Evolutionary conservation across 2,888 invertebrate species (phyloP).

Genomic region (Pocota personata): DNA sequence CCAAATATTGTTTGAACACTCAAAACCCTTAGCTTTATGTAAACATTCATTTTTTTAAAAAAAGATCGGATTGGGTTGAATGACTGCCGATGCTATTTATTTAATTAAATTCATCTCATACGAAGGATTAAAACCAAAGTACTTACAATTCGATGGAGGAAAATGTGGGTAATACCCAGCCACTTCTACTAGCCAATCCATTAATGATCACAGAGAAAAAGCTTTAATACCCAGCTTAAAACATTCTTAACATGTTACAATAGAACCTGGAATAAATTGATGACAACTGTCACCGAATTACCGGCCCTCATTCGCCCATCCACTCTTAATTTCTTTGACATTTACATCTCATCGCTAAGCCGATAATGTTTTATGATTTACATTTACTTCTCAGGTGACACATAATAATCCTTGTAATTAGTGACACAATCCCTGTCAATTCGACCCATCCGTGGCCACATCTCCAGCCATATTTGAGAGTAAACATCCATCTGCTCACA

Average conservation of each 20-base stretch:
- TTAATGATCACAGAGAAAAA: too few species aligned
- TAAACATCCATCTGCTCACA: not conserved
- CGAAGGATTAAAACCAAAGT: too few species aligned
- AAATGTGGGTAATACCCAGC: too few species aligned
- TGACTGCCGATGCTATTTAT: too few species aligned
- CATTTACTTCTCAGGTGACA: constrained; percentile 42
- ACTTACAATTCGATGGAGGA: too few species aligned
- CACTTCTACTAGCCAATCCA: too few species aligned
- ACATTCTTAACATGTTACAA: not conserved
- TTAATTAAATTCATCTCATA: too few species aligned
- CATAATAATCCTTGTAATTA: constrained; percentile 51
- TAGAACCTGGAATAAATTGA: constrained; percentile 28
- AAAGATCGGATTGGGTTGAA: too few species aligned
- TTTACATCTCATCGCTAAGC: constrained; percentile 20
- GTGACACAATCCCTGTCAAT: constrained; percentile 15
- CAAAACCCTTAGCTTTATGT: too few species aligned
- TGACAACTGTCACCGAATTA: not conserved
- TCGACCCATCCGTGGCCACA: too few species aligned
- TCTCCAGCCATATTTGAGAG: not conserved
- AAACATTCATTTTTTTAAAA: too few species aligned
- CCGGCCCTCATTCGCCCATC: not conserved
- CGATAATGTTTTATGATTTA: constrained; percentile 56
- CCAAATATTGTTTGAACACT: too few species aligned
- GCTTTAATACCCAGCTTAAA: not conserved
- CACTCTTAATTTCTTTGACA: constrained; percentile 30